Evolutionary conservation across 2,888 invertebrate species (phyloP), one percentile per base, ranked within the genome.

Genomic region (Strigamia transsilvanica): DNA sequence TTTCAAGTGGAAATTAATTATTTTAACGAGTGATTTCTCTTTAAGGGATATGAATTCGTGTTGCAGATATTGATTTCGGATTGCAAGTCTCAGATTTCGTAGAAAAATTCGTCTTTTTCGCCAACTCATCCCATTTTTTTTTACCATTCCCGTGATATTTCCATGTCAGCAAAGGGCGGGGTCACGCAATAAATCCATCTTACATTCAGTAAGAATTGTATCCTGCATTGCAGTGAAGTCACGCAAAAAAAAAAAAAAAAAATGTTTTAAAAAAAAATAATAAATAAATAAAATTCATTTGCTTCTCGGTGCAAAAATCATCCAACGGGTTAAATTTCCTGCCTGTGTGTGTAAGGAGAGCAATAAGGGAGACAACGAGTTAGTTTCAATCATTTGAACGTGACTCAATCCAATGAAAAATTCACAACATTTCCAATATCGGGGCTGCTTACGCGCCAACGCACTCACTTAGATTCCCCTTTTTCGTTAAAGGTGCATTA

Each of bases 351-450:
- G n/a, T n/a, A 15, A n/a, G 4, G n/a, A 9, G 51, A 18, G 51
- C 51, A n/a, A 51, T 51, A 51, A 51, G 51, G 7, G 51, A 51
- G 51, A 13, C 13, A 51, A 51, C n/a, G 13, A 51, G 15, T 15
- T n/a, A 6, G 51, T 51, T 51, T 51, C 51, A 42, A 42, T 42
- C 42, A 51, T 51, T 51, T n/a, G 51, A 2, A 51, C 51, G 18
- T 51, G 51, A 15, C 51, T 15, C 51, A n/a, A 51, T 51, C 51
- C 51, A n/a, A 15, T 51, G 51, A 13, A 51, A 51, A 51, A 51
- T 51, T 18, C 51, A 51, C 13, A 51, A 51, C 51, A 51, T 51
- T 51, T 51, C 46, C 46, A 46, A 51, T n/a, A 51, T 18, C 51
- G 6, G 4, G 3, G 15, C n/a, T 51, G 51, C n/a, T 51, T 51